These are phyloP conservation scores for Drosophila flavopinicola DNA, from an alignment of 2,888 invertebrate species.

Conservation along the genomic window DNA sequence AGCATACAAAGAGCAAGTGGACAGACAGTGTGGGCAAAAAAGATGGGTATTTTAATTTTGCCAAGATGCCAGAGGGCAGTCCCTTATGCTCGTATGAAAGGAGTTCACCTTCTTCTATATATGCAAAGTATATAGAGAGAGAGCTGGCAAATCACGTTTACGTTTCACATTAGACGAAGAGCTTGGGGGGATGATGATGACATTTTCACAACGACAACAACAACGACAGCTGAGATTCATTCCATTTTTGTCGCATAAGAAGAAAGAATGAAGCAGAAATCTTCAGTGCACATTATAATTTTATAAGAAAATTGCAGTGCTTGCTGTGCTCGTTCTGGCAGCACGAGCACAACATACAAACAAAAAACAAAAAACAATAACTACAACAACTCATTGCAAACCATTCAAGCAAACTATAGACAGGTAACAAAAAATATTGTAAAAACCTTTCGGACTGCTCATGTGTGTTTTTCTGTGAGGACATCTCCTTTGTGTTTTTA, in stretches of 20 bases:
- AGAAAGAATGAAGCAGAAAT: conserved; percentile 45
- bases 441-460: conserved; percentile 21
- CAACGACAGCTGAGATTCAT: conserved; percentile 44
- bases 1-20: conserved; percentile 34
- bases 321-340: conserved; percentile 48
- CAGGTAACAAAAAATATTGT: conserved; percentile 22
- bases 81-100: not conserved
- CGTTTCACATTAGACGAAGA: conserved; percentile 54
- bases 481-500: conserved; percentile 29
- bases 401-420: conserved; percentile 48
- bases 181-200: conserved; percentile 12
- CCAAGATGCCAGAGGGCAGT: conserved; percentile 44
- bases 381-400: conserved; percentile 53
- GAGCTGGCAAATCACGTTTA: conserved; percentile 67
- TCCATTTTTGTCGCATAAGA: conserved; percentile 64
- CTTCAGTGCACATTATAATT: conserved; percentile 69
- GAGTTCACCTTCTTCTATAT: conserved; percentile 21
- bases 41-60: conserved; percentile 55
- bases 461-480: conserved; percentile 28
- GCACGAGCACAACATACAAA: conserved; percentile 17
- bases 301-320: conserved; percentile 76
- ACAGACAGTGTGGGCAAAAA: not conserved
- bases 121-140: conserved; percentile 55
- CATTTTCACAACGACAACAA: conserved; percentile 30
- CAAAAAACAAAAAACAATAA: conserved; percentile 19